These are phyloP conservation scores for Peromyscus attwateri DNA, from an alignment of 2,797 vertebrate species.

Conservation along the genomic window DNA sequence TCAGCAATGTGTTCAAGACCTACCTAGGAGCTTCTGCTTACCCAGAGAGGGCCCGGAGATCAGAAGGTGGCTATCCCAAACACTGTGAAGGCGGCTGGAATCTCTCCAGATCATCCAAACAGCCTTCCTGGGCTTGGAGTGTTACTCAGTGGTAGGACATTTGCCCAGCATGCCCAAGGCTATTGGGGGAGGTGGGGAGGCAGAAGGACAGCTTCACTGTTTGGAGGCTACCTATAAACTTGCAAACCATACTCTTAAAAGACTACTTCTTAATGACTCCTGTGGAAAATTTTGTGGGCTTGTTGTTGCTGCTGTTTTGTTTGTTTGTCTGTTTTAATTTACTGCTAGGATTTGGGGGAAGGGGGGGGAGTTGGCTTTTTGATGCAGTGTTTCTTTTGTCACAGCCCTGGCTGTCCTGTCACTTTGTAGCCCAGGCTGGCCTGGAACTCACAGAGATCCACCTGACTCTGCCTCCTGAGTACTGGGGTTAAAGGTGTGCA, in stretches of 20 bases:
- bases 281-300: background rate
- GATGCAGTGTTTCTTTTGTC: no score
- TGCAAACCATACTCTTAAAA: background rate
- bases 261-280: background rate
- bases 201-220: background rate
- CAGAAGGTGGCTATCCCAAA: background rate
- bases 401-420: no score
- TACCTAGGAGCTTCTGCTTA: background rate
- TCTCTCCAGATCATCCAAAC: background rate
- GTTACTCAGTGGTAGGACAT: background rate
- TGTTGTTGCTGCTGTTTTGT: background rate
- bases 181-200: no score
- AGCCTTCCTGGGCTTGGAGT: background rate
- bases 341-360: background rate
- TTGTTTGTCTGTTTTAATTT: background rate
- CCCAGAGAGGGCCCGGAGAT: background rate
- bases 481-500: no score
- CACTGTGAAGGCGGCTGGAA: background rate
- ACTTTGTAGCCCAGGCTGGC: no score
- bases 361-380: background rate
- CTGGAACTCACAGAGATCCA: no score
- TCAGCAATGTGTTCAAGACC: background rate
- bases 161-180: no score
- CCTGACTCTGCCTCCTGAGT: no score
- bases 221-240: background rate